Evolutionary conservation across 2,888 invertebrate species (phyloP).

Genomic region (Ischnura elegans): DNA sequence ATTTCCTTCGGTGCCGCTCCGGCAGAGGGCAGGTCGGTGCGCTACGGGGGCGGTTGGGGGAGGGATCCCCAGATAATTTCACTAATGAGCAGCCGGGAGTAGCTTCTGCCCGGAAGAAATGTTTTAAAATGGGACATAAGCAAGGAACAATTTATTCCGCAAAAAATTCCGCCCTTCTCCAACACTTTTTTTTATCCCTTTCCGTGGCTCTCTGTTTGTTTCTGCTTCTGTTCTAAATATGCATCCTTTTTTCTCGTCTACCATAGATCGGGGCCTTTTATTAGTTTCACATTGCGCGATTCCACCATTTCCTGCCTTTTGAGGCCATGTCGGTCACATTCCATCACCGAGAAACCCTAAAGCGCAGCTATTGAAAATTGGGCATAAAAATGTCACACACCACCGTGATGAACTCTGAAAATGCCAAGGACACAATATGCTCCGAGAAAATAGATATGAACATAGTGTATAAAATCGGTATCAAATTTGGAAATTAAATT

Average conservation of each 20-base stretch:
- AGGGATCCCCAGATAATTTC: background rate
- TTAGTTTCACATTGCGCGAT: background rate
- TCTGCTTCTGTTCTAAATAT: background rate
- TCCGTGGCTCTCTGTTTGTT: background rate
- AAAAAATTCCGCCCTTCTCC: background rate
- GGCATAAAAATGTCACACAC: too few relatives aligned
- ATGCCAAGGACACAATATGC: too few relatives aligned
- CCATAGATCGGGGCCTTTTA: background rate
- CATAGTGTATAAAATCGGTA: too few relatives aligned
- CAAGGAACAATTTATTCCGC: background rate
- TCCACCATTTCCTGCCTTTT: background rate
- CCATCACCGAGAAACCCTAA: too few relatives aligned
- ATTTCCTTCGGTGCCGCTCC: background rate
- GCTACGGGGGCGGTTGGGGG: background rate
- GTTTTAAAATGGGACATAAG: background rate
- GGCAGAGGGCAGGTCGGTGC: background rate
- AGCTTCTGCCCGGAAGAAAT: background rate
- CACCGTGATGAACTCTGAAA: too few relatives aligned
- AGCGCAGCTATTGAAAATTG: too few relatives aligned
- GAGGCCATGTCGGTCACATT: background rate
- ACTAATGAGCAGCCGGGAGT: background rate
- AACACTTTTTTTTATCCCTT: background rate
- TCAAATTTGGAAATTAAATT: too few relatives aligned
- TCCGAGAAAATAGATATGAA: too few relatives aligned
- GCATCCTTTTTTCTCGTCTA: background rate